These are phyloP conservation scores for Pelobates fuscus DNA, from an alignment of 2,113 vertebrate genomes.

Conservation along the genomic window DNA sequence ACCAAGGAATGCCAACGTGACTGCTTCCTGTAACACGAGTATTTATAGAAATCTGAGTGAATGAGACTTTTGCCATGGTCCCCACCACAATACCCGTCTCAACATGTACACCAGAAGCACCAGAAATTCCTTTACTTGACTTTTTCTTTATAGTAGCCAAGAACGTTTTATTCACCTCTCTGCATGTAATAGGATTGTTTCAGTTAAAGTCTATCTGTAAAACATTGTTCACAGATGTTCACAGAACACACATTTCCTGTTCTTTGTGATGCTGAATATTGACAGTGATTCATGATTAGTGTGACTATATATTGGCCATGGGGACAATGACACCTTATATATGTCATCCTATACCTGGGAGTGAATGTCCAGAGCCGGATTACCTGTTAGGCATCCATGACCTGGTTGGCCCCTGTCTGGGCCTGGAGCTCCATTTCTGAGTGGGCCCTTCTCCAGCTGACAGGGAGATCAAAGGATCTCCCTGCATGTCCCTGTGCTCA, in stretches of 20 bases:
- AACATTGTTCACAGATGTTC: neutral
- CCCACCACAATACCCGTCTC: conserved; percentile 23
- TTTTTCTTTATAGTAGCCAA: conserved; percentile 1
- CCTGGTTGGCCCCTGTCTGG: too few species aligned
- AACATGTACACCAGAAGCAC: conserved; percentile 9
- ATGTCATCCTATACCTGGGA: too few species aligned
- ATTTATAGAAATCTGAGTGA: conserved; percentile 9
- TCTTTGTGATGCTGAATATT: neutral
- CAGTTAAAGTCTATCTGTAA: neutral
- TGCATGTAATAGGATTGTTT: neutral
- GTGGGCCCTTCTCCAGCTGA: too few species aligned
- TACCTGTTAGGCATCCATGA: too few species aligned
- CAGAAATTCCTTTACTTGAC: neutral
- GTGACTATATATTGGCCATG: neutral
- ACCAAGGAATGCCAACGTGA: neutral
- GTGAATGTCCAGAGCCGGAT: too few species aligned
- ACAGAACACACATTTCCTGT: neutral
- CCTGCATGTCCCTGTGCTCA: too few species aligned
- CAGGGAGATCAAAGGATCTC: too few species aligned
- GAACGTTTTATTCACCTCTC: conserved; percentile 29
- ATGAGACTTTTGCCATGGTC: conserved; percentile 10
- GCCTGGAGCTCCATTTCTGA: too few species aligned
- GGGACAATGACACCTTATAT: conserved; percentile 21
- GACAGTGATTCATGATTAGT: neutral
- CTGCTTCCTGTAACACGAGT: conserved; percentile 12